These are phyloP conservation scores for Mesoligia furuncula DNA, from an alignment of 2,888 invertebrate species.

Conservation along the genomic window DNA sequence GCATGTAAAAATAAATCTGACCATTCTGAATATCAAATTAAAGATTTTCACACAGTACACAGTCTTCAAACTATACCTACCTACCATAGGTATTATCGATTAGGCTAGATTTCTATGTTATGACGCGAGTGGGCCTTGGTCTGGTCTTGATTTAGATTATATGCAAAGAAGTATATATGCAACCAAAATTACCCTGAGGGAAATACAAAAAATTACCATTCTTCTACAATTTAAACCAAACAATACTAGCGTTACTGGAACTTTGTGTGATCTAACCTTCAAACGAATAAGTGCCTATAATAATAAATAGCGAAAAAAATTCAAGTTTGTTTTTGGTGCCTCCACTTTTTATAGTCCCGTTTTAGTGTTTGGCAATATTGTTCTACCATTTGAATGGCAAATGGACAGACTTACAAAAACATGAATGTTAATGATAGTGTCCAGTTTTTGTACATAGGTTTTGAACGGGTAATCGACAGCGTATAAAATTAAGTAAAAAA, in stretches of 20 bases:
- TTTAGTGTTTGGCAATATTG: slow-evolving; percentile 67
- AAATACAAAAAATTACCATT: neutral
- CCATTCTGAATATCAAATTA: neutral
- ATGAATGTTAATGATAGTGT: slow-evolving; percentile 32
- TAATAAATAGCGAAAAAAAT: slow-evolving; percentile 70
- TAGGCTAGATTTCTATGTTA: neutral
- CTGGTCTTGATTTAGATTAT: neutral
- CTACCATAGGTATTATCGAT: neutral
- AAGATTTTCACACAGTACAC: neutral
- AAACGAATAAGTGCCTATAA: slow-evolving; percentile 71
- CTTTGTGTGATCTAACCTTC: slow-evolving; percentile 69
- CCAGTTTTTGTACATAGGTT: slow-evolving; percentile 4
- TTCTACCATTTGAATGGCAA: slow-evolving; percentile 55
- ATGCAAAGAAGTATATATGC: neutral
- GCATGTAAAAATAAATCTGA: neutral
- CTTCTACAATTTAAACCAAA: slow-evolving; percentile 61
- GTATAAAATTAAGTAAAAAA: neutral
- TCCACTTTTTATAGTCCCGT: slow-evolving; percentile 66
- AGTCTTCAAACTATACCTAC: neutral
- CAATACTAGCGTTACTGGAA: slow-evolving; percentile 65
- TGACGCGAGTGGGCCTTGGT: neutral
- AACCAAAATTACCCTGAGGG: neutral
- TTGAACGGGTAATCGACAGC: slow-evolving; percentile 16
- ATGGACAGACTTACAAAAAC: slow-evolving; percentile 28
- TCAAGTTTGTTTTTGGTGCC: slow-evolving; percentile 68